phyloP scores from a whole-genome alignment of 1,140 invertebrate genomes.

The Scaptomyza hsui region DNA sequence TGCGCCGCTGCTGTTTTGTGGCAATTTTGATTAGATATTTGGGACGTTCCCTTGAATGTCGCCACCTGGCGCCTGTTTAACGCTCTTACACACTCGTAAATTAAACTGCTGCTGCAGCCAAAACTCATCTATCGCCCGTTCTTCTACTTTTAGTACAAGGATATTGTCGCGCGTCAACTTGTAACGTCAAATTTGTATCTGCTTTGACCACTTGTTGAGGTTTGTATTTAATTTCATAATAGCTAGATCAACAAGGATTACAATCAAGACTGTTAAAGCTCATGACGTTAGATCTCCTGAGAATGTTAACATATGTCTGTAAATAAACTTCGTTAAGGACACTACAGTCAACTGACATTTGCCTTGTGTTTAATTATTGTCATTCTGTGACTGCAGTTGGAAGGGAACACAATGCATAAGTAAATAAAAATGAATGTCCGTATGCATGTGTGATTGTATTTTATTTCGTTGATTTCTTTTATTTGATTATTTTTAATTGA shows the following conservation, averaged over 20 bases:
- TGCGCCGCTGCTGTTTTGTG: conserved; percentile 62
- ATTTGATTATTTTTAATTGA: conserved; percentile 44
- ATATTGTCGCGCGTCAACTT: background rate
- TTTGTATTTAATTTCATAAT: background rate
- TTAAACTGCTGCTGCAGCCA: conserved; percentile 42
- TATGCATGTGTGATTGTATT: conserved; percentile 19
- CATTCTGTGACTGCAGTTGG: conserved; percentile 16
- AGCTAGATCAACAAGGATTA: background rate
- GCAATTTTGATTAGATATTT: conserved; percentile 78
- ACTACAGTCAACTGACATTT: background rate
- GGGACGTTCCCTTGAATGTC: conserved; percentile 47
- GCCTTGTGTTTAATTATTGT: conserved; percentile 39
- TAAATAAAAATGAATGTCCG: background rate
- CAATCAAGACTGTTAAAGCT: too few species aligned
- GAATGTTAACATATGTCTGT: too few species aligned
- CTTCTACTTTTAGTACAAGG: too few species aligned
- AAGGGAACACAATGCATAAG: background rate
- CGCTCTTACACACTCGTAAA: conserved; percentile 25
- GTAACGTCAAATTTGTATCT: background rate
- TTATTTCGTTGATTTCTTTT: conserved; percentile 40
- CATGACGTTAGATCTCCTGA: too few species aligned
- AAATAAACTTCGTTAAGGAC: conserved; percentile 29
- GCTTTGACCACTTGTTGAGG: background rate
- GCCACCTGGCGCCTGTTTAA: background rate
- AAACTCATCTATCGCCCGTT: background rate